Conservation (phyloP, 1,140 invertebrate genomes). For the Danaus melanippus region DNA sequence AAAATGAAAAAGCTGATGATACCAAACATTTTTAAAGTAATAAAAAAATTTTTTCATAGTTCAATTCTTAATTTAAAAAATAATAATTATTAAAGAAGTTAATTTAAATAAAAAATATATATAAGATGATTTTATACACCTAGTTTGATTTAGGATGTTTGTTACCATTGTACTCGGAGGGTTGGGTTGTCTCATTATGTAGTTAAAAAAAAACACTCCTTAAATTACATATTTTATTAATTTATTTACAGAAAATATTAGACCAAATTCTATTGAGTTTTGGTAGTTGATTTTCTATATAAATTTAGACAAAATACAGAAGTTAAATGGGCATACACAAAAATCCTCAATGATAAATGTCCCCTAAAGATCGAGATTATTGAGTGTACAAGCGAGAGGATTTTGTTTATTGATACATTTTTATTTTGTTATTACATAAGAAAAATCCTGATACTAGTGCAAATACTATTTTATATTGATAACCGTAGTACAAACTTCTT, state of each 20-base stretch:
- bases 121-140: too few relatives aligned
- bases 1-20: too few relatives aligned
- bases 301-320: conserved; percentile 61
- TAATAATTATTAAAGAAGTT: too few relatives aligned
- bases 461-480: conserved; percentile 47
- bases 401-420: conserved; percentile 22
- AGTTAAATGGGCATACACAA: conserved; percentile 39
- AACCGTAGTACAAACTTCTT: conserved; percentile 56
- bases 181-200: too few relatives aligned
- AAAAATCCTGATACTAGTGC: conserved; percentile 46
- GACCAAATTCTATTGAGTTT: conserved; percentile 63
- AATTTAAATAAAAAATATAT: too few relatives aligned
- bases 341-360: conserved; percentile 29
- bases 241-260: conserved; percentile 71
- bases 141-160: too few relatives aligned
- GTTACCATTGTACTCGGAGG: too few relatives aligned
- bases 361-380: conserved; percentile 17
- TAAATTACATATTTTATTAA: conserved; percentile 64
- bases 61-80: too few relatives aligned
- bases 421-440: conserved; percentile 32
- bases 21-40: too few relatives aligned
- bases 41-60: too few relatives aligned
- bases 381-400: conserved; percentile 25
- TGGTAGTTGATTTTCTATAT: conserved; percentile 60
- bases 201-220: conserved; percentile 33